These are phyloP conservation scores for Cichlasoma orientale DNA, from an alignment of 2,797 vertebrate genomes.

Conservation along the genomic window DNA sequence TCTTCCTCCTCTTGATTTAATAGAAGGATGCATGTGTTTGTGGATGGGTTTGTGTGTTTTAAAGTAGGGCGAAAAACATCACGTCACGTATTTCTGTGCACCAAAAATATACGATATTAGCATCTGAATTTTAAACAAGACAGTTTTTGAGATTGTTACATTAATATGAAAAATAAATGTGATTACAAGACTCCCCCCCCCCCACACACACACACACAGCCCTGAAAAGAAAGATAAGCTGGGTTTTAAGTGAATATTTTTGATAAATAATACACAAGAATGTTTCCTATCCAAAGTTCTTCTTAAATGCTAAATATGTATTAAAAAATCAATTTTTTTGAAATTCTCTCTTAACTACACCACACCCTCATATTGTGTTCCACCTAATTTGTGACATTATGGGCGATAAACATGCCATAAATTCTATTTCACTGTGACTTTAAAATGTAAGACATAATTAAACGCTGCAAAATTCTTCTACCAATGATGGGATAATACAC, in stretches of 20 bases:
- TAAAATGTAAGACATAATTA: neutral
- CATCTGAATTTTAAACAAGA: no score
- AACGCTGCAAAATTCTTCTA: neutral
- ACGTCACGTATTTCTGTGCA: no score
- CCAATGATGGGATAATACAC: neutral
- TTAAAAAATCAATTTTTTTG: neutral
- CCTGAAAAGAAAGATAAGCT: neutral
- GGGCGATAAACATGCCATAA: neutral
- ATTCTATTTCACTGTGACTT: neutral
- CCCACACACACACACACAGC: no score
- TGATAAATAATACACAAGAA: neutral
- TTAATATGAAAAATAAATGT: no score
- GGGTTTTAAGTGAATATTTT: neutral
- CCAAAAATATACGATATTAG: no score
- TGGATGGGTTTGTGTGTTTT: no score
- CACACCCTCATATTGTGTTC: neutral
- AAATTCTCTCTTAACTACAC: neutral
- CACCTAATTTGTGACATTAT: neutral
- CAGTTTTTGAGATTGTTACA: no score
- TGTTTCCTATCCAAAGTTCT: neutral
- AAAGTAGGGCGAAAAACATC: no score
- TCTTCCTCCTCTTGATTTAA: no score
- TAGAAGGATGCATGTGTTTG: no score
- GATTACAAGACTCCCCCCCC: no score
- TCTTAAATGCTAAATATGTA: neutral